Evolutionary conservation across 1,140 invertebrate species (phyloP).

Genomic region (Drosophila novamexicana): DNA sequence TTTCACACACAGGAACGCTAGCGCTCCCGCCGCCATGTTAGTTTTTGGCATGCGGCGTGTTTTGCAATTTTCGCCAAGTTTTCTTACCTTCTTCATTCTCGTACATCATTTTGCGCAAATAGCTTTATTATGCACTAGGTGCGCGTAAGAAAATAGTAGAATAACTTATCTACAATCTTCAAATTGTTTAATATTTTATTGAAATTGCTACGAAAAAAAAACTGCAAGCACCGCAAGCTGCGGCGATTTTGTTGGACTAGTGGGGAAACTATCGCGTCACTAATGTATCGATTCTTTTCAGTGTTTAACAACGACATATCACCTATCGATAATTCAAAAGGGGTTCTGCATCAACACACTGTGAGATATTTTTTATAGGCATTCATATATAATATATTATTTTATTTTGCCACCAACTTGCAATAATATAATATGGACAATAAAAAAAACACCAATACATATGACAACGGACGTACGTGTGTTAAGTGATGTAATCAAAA

Average conservation of each 20-base stretch:
- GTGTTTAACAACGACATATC: not conserved
- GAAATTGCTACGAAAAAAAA: conserved; percentile 48
- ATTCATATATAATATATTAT: too few relatives aligned
- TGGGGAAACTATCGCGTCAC: not conserved
- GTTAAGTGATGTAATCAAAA: too few relatives aligned
- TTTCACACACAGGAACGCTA: conserved; percentile 21
- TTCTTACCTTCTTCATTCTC: conserved; percentile 80
- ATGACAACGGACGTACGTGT: too few relatives aligned
- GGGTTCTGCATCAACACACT: too few relatives aligned
- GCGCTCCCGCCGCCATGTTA: conserved; percentile 72
- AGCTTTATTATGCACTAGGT: conserved; percentile 42
- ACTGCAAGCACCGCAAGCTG: conserved; percentile 36
- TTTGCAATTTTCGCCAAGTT: conserved; percentile 6
- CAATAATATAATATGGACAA: too few relatives aligned
- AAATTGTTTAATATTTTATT: conserved; percentile 8
- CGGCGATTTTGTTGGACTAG: conserved; percentile 49
- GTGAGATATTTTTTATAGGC: too few relatives aligned
- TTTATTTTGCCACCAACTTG: too few relatives aligned
- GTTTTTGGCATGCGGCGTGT: conserved; percentile 30
- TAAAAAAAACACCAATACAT: too few relatives aligned
- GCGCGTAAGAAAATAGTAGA: not conserved
- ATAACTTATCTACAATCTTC: not conserved
- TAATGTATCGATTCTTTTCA: conserved; percentile 1
- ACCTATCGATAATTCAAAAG: not conserved
- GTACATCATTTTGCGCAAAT: conserved; percentile 72